These are phyloP conservation scores for Coptotermes formosanus DNA, from an alignment of 1,140 invertebrate species.

Conservation along the genomic window DNA sequence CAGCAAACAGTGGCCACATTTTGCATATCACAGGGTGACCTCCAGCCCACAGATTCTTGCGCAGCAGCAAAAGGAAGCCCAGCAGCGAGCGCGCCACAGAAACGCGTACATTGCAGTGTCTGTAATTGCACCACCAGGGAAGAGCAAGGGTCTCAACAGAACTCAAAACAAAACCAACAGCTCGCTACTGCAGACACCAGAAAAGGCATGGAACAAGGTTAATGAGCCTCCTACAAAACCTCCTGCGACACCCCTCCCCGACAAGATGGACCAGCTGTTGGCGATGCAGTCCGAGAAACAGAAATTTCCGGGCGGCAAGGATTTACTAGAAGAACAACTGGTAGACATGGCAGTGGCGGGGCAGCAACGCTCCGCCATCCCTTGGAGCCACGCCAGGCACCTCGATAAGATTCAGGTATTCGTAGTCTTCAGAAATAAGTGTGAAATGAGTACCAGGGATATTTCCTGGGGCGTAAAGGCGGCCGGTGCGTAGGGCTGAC, in stretches of 20 bases:
- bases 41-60: conserved; percentile 29
- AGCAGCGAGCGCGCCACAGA: conserved; percentile 10
- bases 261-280: conserved; percentile 32
- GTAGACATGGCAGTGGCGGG: conserved; percentile 13
- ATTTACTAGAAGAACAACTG: conserved; percentile 26
- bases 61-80: conserved; percentile 11
- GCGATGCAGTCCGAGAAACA: background rate
- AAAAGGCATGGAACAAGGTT: background rate
- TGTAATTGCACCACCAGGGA: background rate
- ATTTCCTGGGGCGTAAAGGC: no score
- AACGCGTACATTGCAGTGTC: conserved; percentile 35
- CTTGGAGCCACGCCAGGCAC: conserved; percentile 34
- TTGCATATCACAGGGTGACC: conserved; percentile 36
- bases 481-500: no score
- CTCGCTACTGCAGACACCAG: background rate
- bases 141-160: background rate
- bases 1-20: conserved; percentile 34
- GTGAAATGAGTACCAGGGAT: no score
- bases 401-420: conserved; percentile 35
- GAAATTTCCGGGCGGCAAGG: background rate
- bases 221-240: background rate
- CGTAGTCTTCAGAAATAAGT: no score
- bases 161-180: background rate
- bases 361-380: background rate
- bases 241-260: background rate